Percentiles rank a stretch among this genome's conserved stretches.
Conservation (phyloP, 2,888 invertebrate genomes). For the Nemapogon koenigi region DNA sequence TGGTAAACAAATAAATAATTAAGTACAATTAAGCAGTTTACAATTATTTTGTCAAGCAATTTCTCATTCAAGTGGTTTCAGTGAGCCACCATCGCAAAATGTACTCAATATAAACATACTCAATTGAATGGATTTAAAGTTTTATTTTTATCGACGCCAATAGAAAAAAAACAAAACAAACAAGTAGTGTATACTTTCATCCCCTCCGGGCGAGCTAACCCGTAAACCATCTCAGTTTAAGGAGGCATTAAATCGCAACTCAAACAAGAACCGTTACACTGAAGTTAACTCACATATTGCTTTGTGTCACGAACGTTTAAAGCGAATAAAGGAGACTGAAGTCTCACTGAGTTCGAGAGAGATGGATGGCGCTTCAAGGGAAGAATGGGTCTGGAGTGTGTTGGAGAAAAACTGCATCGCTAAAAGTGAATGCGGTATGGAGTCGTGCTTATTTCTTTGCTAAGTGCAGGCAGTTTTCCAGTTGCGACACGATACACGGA, state of each 20-base stretch:
- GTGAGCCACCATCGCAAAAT: too few relatives aligned
- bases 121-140: conserved; percentile 44
- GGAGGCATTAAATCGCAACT: conserved; percentile 66
- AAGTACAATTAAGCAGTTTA: too few relatives aligned
- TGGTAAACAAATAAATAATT: too few relatives aligned
- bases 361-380: conserved; percentile 38
- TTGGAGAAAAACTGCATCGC: conserved; percentile 64
- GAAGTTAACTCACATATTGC: conserved; percentile 65
- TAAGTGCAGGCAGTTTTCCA: conserved; percentile 65
- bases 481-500: conserved; percentile 45
- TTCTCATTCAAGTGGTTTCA: too few relatives aligned
- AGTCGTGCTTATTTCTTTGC: conserved; percentile 60
- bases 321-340: conserved; percentile 33
- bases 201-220: conserved; percentile 58
- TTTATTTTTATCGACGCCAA: conserved; percentile 43
- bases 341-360: background rate
- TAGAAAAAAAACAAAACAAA: conserved; percentile 58
- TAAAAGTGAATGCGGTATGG: conserved; percentile 66
- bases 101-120: too few relatives aligned
- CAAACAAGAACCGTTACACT: conserved; percentile 63
- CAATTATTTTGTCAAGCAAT: too few relatives aligned
- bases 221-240: conserved; percentile 65
- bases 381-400: conserved; percentile 57
- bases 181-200: conserved; percentile 53
- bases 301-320: conserved; percentile 62